Base-by-base conservation (phyloP, 2,113 vertebrate species). In the Panthera leo region DNA sequence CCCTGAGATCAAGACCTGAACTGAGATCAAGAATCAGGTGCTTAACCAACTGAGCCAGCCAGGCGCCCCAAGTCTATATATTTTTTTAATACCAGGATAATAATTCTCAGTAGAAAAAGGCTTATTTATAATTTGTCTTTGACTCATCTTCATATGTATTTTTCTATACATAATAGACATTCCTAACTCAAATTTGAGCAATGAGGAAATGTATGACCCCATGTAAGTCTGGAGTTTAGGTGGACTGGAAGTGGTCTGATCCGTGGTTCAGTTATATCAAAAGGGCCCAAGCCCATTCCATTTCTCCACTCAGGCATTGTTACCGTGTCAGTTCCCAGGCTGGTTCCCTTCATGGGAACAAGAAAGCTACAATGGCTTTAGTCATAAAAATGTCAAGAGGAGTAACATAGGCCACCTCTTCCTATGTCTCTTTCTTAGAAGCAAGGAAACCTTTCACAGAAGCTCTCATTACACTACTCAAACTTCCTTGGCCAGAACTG, bases 351-450 rank as follows among this genome's bases (percentile, higher is more conserved):
- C 42, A 82, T 65, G 39, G 63, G 48, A 96, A 55, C 16, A 92
- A 71, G n/a, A 96, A 65, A 23, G 7, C 34, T 63, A 75, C 18
- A 82, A 12, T 45, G 15, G 7, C 86, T 96, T 95, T 48, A 65
- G 61, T 75, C 79, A 92, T 84, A 92, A 95, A 93, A 96, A 87
- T 84, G 15, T 95, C 84, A 84, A 84, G 68, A 96, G 55, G 7
- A 91, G 68, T 93, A 89, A 97, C 91, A 79, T 18, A 21, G 58
- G 83, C 23, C 14, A 39, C 85, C 9, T 93, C 51, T 97, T 95
- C 12, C 1, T 87, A 9, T 89, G 10, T 88, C 55, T 92, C 63
- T 92, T 85, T 88, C 85, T 95, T 83, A 80, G 71, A 93, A 94
- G 27, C 63, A 93, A 91, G 15, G 36, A 67, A 73, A 86, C 10